A percentile compares a stretch with the other conserved stretches of the same genome.
Evolutionary conservation across 2,797 vertebrate species (phyloP).

Genomic region (Epinephelus malabaricus): DNA sequence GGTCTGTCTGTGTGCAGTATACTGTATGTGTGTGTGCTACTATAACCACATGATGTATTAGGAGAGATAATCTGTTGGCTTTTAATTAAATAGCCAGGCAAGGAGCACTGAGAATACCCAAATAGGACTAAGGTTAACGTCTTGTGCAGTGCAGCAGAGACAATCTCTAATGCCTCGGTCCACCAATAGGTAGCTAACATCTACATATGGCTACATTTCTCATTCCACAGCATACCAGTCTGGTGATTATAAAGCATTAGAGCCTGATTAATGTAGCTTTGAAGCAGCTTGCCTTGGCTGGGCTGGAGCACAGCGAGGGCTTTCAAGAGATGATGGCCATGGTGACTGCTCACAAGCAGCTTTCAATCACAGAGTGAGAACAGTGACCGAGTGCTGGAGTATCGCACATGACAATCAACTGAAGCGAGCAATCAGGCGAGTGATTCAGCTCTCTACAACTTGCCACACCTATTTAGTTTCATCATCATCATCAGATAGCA

Average conservation of each 20-base stretch:
- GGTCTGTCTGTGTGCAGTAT: constrained; percentile 17
- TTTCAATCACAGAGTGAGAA: constrained; percentile 29
- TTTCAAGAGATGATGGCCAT: constrained; percentile 59
- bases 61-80: constrained; percentile 74
- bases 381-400: not conserved
- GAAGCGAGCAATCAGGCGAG: constrained; percentile 52
- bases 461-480: constrained; percentile 54
- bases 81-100: constrained; percentile 79
- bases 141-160: constrained; percentile 39
- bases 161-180: constrained; percentile 70
- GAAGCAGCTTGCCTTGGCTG: constrained; percentile 58
- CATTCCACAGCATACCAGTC: constrained; percentile 56
- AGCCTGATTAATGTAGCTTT: constrained; percentile 75
- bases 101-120: constrained; percentile 49
- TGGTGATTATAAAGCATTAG: constrained; percentile 73
- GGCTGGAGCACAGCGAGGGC: constrained; percentile 55
- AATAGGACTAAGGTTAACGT: constrained; percentile 52
- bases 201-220: constrained; percentile 76
- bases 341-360: constrained; percentile 48
- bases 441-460: constrained; percentile 41
- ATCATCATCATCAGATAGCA: constrained; percentile 38
- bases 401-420: constrained; percentile 66
- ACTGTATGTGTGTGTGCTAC: constrained; percentile 29
- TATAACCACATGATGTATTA: constrained; percentile 67
- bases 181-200: constrained; percentile 55